These are phyloP conservation scores for Bombus pyrosoma DNA, from an alignment of 1,140 invertebrate species.

Conservation along the genomic window DNA sequence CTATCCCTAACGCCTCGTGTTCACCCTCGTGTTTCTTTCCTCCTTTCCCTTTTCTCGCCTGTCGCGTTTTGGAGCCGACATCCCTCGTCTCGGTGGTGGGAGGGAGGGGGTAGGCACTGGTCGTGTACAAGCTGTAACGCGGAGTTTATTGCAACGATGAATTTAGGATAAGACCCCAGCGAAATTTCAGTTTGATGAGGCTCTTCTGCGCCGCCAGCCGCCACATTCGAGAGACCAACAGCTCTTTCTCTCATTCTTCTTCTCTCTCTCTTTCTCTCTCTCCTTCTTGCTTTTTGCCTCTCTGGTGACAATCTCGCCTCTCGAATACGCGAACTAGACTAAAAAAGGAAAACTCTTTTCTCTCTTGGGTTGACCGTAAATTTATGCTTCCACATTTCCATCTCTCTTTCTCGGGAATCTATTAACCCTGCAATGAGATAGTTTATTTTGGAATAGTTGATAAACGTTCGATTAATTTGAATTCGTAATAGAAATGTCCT, in stretches of 20 bases:
- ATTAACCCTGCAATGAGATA: background rate
- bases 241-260: background rate
- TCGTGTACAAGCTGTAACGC: constrained; percentile 64
- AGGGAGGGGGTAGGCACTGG: constrained; percentile 7
- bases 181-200: constrained; percentile 74
- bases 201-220: constrained; percentile 13
- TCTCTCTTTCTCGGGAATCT: background rate
- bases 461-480: background rate
- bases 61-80: background rate
- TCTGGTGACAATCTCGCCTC: constrained; percentile 19
- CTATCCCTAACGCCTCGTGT: constrained; percentile 46
- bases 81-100: background rate
- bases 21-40: background rate
- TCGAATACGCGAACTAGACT: background rate
- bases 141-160: constrained; percentile 74
- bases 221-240: background rate
- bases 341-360: background rate
- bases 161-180: constrained; percentile 69
- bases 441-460: background rate
- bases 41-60: constrained; percentile 33
- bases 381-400: constrained; percentile 3
- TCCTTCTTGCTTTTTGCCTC: background rate
- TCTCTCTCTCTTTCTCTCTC: background rate
- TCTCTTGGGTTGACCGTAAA: background rate
- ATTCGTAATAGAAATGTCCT: background rate